phyloP scores from a whole-genome alignment of 64 coral and sea anemone species.

The Actinia tenebrosa region DNA sequence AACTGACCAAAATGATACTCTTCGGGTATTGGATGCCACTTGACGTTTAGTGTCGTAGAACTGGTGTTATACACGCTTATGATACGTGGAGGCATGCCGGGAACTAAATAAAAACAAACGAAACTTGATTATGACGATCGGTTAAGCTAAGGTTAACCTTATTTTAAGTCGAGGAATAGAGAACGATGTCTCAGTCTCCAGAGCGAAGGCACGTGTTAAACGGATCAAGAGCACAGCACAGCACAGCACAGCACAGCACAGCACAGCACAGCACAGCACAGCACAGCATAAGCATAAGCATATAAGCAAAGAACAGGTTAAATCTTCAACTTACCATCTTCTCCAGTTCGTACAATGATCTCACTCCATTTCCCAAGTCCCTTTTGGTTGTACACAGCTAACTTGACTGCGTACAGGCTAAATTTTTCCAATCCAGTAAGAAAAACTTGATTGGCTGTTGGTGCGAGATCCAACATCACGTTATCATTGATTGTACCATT shows the following conservation, averaged over 20 bases:
- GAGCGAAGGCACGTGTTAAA: no score
- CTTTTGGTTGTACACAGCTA: slow-evolving; percentile 36
- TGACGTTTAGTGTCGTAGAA: slow-evolving; percentile 63
- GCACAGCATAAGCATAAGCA: no score
- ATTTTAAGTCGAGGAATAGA: no score
- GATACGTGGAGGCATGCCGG: slow-evolving; percentile 53
- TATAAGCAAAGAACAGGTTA: neutral
- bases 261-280: no score
- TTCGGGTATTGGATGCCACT: slow-evolving; percentile 64
- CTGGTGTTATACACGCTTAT: slow-evolving; percentile 44
- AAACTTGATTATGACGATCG: no score
- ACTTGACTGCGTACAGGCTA: slow-evolving; percentile 28
- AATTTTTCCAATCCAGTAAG: slow-evolving; percentile 33
- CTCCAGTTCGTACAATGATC: slow-evolving; percentile 31
- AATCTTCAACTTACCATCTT: slow-evolving; percentile 39
- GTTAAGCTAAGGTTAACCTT: no score
- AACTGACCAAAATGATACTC: slow-evolving; percentile 56
- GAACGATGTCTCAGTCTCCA: no score
- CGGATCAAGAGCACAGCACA: no score
- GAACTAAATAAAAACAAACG: slow-evolving; percentile 42
- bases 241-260: no score
- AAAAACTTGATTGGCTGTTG: slow-evolving; percentile 6
- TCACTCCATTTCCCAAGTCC: slow-evolving; percentile 27
- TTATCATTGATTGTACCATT: neutral
- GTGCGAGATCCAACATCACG: neutral